Conservation (phyloP, 2,113 vertebrate genomes). For the Hydropotes inermis region DNA sequence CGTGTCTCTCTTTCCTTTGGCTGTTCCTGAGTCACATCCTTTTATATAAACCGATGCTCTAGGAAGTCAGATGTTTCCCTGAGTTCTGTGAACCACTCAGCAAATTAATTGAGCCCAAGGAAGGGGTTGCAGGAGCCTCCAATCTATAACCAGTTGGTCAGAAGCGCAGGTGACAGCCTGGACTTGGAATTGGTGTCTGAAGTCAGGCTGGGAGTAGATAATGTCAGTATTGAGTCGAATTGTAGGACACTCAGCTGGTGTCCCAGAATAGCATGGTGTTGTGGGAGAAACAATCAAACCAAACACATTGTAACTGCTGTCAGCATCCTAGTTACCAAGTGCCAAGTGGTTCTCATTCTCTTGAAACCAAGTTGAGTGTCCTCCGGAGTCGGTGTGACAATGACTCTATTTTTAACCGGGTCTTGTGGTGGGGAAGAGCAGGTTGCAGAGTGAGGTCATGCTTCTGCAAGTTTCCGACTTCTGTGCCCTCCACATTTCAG, state of each 20-base stretch:
- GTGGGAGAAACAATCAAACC: background rate
- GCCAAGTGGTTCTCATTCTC: constrained; percentile 31
- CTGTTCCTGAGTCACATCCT: background rate
- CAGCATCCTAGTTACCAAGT: background rate
- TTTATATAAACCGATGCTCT: background rate
- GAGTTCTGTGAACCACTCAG: background rate
- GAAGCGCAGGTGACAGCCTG: background rate
- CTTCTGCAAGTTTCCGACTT: background rate
- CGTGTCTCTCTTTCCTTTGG: background rate
- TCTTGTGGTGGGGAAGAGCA: background rate
- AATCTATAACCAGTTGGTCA: background rate
- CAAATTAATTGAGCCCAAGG: background rate
- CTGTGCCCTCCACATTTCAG: background rate
- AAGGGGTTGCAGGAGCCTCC: background rate
- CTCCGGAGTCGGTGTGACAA: background rate
- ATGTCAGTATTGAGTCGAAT: background rate
- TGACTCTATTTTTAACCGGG: background rate
- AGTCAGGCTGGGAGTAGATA: background rate
- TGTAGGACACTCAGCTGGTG: background rate
- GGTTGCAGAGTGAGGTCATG: background rate
- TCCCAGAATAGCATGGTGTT: background rate
- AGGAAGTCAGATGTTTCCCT: background rate
- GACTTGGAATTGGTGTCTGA: background rate
- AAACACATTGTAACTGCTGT: background rate
- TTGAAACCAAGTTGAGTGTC: background rate